Evolutionary conservation across 2,888 invertebrate species (phyloP).

Genomic region (Apoderus coryli): DNA sequence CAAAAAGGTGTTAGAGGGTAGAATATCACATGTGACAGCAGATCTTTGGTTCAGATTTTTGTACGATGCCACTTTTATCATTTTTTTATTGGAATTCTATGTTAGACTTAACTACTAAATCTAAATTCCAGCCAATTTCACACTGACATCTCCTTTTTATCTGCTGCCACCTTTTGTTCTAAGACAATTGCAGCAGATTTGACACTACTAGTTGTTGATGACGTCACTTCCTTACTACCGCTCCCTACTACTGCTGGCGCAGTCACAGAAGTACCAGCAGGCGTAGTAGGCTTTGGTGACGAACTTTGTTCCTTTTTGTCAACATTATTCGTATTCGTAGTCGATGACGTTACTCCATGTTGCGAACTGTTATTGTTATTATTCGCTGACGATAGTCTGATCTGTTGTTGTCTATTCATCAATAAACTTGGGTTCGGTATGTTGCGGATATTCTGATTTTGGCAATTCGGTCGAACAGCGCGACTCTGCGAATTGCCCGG

Average conservation of each 20-base stretch:
- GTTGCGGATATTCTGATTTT: conserved; percentile 45
- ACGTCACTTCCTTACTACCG: too few relatives aligned
- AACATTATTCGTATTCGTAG: too few relatives aligned
- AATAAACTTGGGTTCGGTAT: conserved; percentile 49
- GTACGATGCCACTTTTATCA: too few relatives aligned
- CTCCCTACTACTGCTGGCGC: too few relatives aligned
- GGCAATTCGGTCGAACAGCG: conserved; percentile 28
- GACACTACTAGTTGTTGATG: too few relatives aligned
- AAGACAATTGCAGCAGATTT: conserved; percentile 12
- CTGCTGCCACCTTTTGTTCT: conserved; percentile 17
- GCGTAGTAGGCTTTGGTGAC: too few relatives aligned
- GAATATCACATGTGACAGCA: too few relatives aligned
- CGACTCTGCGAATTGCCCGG: conserved; percentile 24
- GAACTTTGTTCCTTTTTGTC: conserved; percentile 1
- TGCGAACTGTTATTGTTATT: too few relatives aligned
- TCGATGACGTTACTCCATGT: too few relatives aligned
- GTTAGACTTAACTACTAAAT: conserved; percentile 2
- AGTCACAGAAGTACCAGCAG: conserved; percentile 5
- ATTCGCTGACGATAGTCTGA: conserved; percentile 14
- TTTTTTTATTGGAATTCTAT: not conserved
- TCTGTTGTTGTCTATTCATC: conserved; percentile 39
- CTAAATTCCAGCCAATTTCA: conserved; percentile 11
- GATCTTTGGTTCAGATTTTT: too few relatives aligned
- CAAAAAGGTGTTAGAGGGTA: too few relatives aligned
- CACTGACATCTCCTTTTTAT: conserved; percentile 23